Conservation (phyloP, 2,888 invertebrate species). For the Liodrosophila aerea region DNA sequence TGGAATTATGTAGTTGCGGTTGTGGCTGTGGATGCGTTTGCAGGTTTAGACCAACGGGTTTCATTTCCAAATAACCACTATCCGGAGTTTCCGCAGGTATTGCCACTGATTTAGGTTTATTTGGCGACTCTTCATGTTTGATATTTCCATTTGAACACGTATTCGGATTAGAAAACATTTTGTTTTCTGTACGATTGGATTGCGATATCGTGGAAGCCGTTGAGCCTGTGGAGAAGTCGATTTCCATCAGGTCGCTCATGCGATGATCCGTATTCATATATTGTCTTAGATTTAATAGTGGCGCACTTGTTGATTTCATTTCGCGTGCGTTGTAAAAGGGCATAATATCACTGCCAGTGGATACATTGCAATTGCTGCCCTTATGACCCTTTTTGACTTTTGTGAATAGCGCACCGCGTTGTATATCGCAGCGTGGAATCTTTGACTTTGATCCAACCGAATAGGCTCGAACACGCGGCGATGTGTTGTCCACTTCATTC, state of each 20-base stretch:
- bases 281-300: conserved; percentile 84
- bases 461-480: conserved; percentile 87
- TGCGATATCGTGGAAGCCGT: conserved; percentile 39
- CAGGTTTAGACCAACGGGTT: conserved; percentile 80
- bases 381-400: conserved; percentile 57
- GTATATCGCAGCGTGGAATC: conserved; percentile 79
- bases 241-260: conserved; percentile 92
- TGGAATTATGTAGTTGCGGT: background rate
- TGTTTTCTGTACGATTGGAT: conserved; percentile 29
- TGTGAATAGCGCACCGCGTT: conserved; percentile 75
- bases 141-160: conserved; percentile 42
- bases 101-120: background rate
- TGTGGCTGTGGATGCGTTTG: no score
- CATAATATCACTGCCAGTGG: conserved; percentile 42
- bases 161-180: conserved; percentile 19
- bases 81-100: conserved; percentile 38
- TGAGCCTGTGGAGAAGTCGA: conserved; percentile 86
- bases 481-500: conserved; percentile 82
- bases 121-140: conserved; percentile 37
- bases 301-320: conserved; percentile 88
- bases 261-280: conserved; percentile 85
- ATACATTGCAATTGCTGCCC: conserved; percentile 66
- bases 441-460: conserved; percentile 89
- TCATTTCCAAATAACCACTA: conserved; percentile 86
- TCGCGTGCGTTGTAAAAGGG: conserved; percentile 59